Base-by-base conservation (phyloP, 2,113 vertebrate genomes). In the Solea senegalensis region DNA sequence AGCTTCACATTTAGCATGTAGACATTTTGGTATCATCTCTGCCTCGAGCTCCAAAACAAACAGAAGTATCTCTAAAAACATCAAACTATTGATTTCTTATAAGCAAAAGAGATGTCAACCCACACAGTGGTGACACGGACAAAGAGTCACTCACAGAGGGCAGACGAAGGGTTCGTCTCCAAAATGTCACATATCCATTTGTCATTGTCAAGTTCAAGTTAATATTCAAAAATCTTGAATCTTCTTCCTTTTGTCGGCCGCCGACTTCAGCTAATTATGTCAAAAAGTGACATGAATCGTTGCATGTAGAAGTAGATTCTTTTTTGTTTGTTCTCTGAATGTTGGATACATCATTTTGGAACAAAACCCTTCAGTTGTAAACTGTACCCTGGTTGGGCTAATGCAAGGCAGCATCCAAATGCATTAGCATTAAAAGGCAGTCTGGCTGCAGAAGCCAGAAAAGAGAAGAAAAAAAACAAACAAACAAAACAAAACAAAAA, bases 401-500 rank as follows among this genome's bases (percentile, higher is more conserved):
- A 89, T 78, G 88, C 83, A 88, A 89, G 89, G 89, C 87, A 78
- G 74, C 82, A 85, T 88, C 74, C 82, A 86, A 78, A 90, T 5
- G 74, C 85, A 79, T 78, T 73, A 88, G 89, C 86, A 77, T 86
- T 66, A 72, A 88, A 94, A 94, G 93, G 93, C 93, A 91, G 88
- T 74, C 90, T 90, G 91, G 90, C 88, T 89, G 69, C 81, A 80
- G 52, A 76, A 84, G 82, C 82, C 87, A 84, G 88, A 83, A 86
- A 85, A 72, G 62, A 76, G 84, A 80, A 72, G 76, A 78, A 84
- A 72, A 76, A 71, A 59, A 83, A 71, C 74, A 73, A 65, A 90
- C 34, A 75, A 80, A 84, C 72, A 78, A 77, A 58, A 84, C 72
- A 76, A 75, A 63, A 78, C 83, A 63, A 90, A 79, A 86, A 76